phyloP scores from a whole-genome alignment of 2,113 vertebrate species.

The Xyrauchen texanus region DNA sequence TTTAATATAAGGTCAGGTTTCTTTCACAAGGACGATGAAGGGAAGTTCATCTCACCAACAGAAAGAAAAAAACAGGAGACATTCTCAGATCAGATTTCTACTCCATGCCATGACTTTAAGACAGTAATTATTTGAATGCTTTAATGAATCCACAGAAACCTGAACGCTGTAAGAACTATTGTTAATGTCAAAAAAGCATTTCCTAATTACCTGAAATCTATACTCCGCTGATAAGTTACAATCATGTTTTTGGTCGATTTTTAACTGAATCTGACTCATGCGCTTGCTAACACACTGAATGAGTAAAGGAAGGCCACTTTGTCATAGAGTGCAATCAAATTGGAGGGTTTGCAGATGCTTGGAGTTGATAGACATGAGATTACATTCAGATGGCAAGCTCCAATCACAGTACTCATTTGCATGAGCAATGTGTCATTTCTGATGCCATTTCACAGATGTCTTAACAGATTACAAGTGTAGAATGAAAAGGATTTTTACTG shows the following conservation, averaged over 20 bases:
- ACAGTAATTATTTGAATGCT: too few relatives aligned
- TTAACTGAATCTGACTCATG: background rate
- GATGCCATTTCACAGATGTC: constrained; percentile 53
- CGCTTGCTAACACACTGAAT: background rate
- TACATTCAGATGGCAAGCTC: constrained; percentile 49
- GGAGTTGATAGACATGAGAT: constrained; percentile 30
- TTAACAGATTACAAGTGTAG: constrained; percentile 49
- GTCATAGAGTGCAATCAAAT: constrained; percentile 23
- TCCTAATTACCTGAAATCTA: too few relatives aligned
- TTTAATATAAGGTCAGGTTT: too few relatives aligned
- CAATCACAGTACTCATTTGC: constrained; percentile 36
- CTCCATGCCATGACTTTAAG: too few relatives aligned
- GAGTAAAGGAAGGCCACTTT: constrained; percentile 8
- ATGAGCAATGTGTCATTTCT: constrained; percentile 52
- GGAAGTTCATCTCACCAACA: too few relatives aligned
- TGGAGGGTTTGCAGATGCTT: constrained; percentile 47
- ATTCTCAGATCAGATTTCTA: too few relatives aligned
- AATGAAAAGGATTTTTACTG: background rate
- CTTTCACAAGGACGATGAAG: too few relatives aligned
- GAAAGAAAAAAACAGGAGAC: too few relatives aligned
- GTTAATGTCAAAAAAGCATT: background rate
- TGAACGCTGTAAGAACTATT: background rate
- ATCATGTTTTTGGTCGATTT: background rate
- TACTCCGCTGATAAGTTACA: background rate
- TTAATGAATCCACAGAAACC: too few relatives aligned